Conservation (phyloP, 2,797 vertebrate species). For the Rhynchonycteris naso region DNA sequence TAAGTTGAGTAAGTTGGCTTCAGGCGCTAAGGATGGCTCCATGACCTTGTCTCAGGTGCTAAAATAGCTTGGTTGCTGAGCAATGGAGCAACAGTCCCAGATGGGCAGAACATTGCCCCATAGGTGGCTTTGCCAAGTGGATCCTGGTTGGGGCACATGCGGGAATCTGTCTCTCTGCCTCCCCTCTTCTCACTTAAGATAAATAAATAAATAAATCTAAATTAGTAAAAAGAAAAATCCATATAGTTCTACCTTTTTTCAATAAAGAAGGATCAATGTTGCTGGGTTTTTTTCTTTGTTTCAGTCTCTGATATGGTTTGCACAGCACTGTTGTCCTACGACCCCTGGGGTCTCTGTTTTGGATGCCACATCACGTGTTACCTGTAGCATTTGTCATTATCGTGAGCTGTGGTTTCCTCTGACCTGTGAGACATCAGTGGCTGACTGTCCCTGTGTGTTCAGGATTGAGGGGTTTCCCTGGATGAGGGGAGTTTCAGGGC, state of each 20-base stretch:
- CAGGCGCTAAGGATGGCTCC: too few relatives aligned
- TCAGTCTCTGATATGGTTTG: not conserved
- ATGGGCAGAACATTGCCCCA: too few relatives aligned
- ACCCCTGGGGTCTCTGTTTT: not conserved
- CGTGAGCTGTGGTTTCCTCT: not conserved
- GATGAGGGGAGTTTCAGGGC: not conserved
- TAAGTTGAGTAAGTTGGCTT: too few relatives aligned
- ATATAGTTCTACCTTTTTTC: not conserved
- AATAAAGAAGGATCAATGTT: not conserved
- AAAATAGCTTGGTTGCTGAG: too few relatives aligned
- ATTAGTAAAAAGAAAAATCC: not conserved
- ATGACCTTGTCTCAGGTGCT: too few relatives aligned
- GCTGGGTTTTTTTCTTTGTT: not conserved
- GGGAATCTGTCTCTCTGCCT: too few relatives aligned
- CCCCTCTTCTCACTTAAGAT: too few relatives aligned
- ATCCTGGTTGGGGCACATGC: too few relatives aligned
- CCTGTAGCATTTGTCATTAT: not conserved
- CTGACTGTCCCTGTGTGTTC: not conserved
- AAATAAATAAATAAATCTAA: not conserved
- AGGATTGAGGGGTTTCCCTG: not conserved
- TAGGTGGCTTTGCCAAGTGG: too few relatives aligned
- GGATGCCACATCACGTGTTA: fast-evolving
- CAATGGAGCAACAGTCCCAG: too few relatives aligned
- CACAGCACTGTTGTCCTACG: fast-evolving
- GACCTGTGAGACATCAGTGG: not conserved